phyloP scores from a whole-genome alignment of 2,797 vertebrate genomes.

The Gambelia wislizenii region DNA sequence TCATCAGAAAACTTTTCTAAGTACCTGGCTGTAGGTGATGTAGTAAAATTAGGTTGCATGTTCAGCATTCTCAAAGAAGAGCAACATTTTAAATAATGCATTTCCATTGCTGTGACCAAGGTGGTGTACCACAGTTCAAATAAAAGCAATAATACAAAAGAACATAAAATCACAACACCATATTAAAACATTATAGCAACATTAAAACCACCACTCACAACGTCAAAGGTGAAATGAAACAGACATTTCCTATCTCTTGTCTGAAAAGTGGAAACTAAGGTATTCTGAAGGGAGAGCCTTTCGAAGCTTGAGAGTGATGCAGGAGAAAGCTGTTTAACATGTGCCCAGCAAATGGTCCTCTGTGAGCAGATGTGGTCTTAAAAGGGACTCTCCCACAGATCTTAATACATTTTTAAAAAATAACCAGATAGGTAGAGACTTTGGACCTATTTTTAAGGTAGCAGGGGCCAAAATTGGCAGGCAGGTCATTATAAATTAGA shows the following conservation, averaged over 20 bases:
- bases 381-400: not conserved
- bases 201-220: not conserved
- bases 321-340: not conserved
- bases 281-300: not conserved
- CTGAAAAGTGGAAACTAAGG: not conserved
- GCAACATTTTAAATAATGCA: not conserved
- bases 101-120: not conserved
- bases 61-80: not conserved
- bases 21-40: not conserved
- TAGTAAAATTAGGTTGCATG: not conserved
- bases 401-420: not conserved
- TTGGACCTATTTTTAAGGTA: too few species aligned
- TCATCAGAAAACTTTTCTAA: not conserved
- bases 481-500: too few species aligned
- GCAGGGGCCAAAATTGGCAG: too few species aligned
- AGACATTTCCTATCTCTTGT: not conserved
- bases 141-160: not conserved
- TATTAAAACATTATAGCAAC: not conserved
- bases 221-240: not conserved
- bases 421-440: not conserved
- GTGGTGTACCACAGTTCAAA: not conserved
- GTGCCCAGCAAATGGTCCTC: not conserved
- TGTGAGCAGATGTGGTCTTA: not conserved
- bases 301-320: not conserved
- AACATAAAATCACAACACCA: not conserved